Evolutionary conservation across 2,888 invertebrate species (phyloP), one percentile per base, ranked within the genome.

Genomic region (Agonopterix subpropinquella): DNA sequence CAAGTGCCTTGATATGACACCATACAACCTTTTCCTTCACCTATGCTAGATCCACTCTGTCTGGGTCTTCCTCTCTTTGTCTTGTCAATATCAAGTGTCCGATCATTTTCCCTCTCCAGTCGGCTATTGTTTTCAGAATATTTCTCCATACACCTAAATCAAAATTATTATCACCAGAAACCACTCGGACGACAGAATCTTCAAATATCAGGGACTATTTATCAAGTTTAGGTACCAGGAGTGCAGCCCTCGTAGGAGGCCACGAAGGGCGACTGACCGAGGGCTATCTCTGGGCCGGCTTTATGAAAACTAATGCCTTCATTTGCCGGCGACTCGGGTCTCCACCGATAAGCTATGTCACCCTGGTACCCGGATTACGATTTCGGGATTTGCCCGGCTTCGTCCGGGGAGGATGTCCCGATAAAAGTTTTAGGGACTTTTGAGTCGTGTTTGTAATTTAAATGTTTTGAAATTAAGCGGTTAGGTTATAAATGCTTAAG

Each of bases 291-390:
- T 28, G 75, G 65, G 64, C 64, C 59, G 77, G 84, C 80, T 84
- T 86, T 85, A 86, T 85, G 85, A 84, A 85, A 85, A 86, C 86
- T 84, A 86, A 86, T 86, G 85, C 85, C 82, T 86, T 85, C 83
- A 85, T 86, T 85, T 84, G 82, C 80, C 77, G 77, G 71, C 69
- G 69, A 72, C 74, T 62, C 28, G 28, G 28, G 28, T 28, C 28
- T 28, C 28, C 28, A 7, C 70, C 80, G 83, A 86, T 86, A 86
- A 86, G 85, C 84, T 73, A 77, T 77, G 84, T 80, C 82, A 72
- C 77, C 80, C 81, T 79, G 77, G 81, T 81, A 74, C 73, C 75
- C 69, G 74, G 84, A 83, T 85, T 85, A 85, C 77, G 73, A 71
- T 72, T 73, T 72, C 68, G 73, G 79, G 77, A 72, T 79, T 70